A percentile compares a stretch with the other conserved stretches of the same genome.
phyloP scores from a whole-genome alignment of 2,113 vertebrate genomes.

The Prolemur simus region DNA sequence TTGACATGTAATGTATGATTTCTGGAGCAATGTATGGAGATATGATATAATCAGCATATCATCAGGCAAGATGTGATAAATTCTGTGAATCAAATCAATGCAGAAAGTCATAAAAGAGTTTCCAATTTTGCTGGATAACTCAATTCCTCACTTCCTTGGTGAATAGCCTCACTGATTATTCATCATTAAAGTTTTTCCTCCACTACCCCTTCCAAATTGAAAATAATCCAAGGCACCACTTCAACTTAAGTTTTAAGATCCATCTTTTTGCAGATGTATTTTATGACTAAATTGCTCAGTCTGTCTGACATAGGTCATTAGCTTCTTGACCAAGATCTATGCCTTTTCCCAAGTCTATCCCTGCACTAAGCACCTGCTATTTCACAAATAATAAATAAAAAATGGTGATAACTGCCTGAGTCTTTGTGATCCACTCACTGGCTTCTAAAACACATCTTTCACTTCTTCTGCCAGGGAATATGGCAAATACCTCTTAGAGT shows the following conservation, averaged over 20 bases:
- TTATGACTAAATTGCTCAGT: conserved; percentile 54
- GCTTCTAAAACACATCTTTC: conserved; percentile 42
- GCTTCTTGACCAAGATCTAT: conserved; percentile 59
- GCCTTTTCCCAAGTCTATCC: conserved; percentile 13
- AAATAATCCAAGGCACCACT: conserved; percentile 27
- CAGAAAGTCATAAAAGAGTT: neutral
- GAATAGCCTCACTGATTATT: conserved; percentile 42
- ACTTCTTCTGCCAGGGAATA: conserved; percentile 17
- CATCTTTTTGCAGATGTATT: conserved; percentile 16
- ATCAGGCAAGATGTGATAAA: neutral
- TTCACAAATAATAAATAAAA: conserved; percentile 67
- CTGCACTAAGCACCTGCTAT: conserved; percentile 16
- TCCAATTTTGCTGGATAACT: conserved; percentile 17
- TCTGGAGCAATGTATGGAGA: neutral
- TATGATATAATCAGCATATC: neutral
- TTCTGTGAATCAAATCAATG: conserved; percentile 19
- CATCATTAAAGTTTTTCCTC: conserved; percentile 45
- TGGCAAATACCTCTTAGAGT: conserved; percentile 20
- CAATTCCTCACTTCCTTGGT: conserved; percentile 38
- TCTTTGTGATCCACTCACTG: conserved; percentile 10
- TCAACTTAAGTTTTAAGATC: conserved; percentile 32
- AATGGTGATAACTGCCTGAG: neutral
- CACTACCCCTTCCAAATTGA: conserved; percentile 29
- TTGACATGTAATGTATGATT: neutral
- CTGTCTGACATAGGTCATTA: conserved; percentile 63